Base-by-base conservation (phyloP, 1,140 invertebrate species). In the Wiebesia pumilae region DNA sequence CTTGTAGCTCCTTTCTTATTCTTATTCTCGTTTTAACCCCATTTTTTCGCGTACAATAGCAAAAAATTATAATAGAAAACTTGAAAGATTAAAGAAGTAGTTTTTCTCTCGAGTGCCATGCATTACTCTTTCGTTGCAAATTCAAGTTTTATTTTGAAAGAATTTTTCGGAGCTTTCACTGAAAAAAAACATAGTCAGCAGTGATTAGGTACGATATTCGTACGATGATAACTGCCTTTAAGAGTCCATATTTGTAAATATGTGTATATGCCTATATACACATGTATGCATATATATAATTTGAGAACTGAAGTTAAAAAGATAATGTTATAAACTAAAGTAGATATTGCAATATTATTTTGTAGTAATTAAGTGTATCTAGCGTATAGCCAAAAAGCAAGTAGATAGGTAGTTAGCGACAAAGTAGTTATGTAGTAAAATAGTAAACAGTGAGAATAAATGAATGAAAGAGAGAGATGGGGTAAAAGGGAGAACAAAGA, bases 311-410 rank as follows among this genome's bases (percentile, higher is more conserved):
- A 82, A 82, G 12, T 86, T 47, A n/a, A 86, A 21, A 81, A 81
- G 78, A 47, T 33, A 35, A 67, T 67, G 62, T 67, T 83, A 38
- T 87, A 83, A 82, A 82, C 58, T 83, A 43, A 87, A 67, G 65
- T 86, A 86, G 73, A 69, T 24, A 87, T 87, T 87, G 81, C 81
- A 87, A 83, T 82, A 80, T 87, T 83, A 79, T 80, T 87, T 87
- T 87, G 81, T 62, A 83, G 85, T 87, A 83, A 87, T 79, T 87
- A 87, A 83, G 58, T 87, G 85, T 87, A 79, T 73, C 10, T 86
- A 87, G 81, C 33, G 71, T 80, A 77, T 83, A 83, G 80, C 35
- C 51, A 69, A 79, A 83, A 75, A 67, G 77, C 40, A 83, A 38
- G 75, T 87, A 87, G 85, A 79, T 87, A 83, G 71, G n/a, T 78